Conservation (phyloP, 2,888 invertebrate genomes). For the Hetaerina titia region DNA sequence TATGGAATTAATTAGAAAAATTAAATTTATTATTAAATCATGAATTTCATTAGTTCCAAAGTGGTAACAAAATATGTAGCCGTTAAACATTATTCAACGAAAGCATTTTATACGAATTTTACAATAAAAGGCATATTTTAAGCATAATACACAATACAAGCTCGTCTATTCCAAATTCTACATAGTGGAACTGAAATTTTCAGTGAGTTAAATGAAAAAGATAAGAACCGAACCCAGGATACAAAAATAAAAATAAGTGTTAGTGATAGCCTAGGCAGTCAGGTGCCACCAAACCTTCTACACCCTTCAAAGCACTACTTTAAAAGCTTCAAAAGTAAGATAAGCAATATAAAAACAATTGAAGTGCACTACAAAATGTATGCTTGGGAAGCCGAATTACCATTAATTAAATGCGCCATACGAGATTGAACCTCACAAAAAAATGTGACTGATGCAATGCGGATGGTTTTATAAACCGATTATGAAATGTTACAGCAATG, state of each 20-base stretch:
- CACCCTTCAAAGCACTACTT: slow-evolving; percentile 36
- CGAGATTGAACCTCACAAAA: background rate
- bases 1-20: slow-evolving; percentile 39
- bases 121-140: slow-evolving; percentile 9
- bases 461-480: background rate
- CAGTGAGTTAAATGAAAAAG: slow-evolving; percentile 15
- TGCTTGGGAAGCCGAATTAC: background rate
- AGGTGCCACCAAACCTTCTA: slow-evolving; percentile 50
- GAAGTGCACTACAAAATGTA: background rate
- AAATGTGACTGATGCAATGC: background rate
- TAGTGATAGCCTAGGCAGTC: slow-evolving; percentile 48
- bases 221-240: slow-evolving; percentile 63
- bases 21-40: background rate
- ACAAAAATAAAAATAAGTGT: slow-evolving; percentile 41
- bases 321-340: slow-evolving; percentile 47
- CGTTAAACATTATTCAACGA: slow-evolving; percentile 26
- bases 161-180: background rate
- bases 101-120: slow-evolving; percentile 39
- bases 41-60: slow-evolving; percentile 34
- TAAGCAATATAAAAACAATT: slow-evolving; percentile 17
- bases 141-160: slow-evolving; percentile 36
- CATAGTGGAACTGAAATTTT: background rate
- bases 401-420: background rate
- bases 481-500: background rate
- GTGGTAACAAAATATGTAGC: background rate